A percentile compares a stretch with the other conserved stretches of the same genome.
phyloP scores from a whole-genome alignment of 2,888 invertebrate species.

The Drosophila lacicola region DNA sequence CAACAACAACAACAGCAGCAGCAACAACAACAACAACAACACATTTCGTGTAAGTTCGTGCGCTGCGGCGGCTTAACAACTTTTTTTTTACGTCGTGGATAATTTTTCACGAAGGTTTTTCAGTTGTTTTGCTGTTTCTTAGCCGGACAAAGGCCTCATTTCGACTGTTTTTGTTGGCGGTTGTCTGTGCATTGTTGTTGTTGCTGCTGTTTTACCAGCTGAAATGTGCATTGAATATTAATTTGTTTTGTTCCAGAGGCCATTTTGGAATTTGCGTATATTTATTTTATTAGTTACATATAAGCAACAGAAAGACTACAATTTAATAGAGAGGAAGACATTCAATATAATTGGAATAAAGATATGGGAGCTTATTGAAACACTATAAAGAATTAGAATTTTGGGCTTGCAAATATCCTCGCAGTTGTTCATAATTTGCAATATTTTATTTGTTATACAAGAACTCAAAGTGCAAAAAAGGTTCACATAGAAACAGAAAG shows the following conservation, averaged over 20 bases:
- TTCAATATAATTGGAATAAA: no score
- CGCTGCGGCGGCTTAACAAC: constrained; percentile 36
- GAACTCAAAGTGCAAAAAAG: no score
- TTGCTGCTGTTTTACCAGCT: constrained; percentile 30
- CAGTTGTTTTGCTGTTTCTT: constrained; percentile 56
- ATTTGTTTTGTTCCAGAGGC: constrained; percentile 55
- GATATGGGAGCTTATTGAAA: no score
- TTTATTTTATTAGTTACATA: constrained; percentile 31
- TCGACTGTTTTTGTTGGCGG: constrained; percentile 33
- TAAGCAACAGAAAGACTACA: constrained; percentile 13
- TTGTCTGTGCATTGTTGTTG: constrained; percentile 23
- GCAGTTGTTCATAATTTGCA: no score
- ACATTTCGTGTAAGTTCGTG: constrained; percentile 63
- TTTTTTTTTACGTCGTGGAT: constrained; percentile 60
- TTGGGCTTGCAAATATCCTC: no score
- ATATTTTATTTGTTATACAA: no score
- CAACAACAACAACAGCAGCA: constrained; percentile 14
- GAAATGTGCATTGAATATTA: constrained; percentile 74
- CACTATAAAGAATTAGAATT: no score
- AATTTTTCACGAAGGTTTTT: constrained; percentile 78
- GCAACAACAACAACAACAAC: constrained; percentile 25
- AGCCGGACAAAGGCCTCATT: constrained; percentile 73
- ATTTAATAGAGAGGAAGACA: no score
- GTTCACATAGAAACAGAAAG: no score
- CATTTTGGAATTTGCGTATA: constrained; percentile 60